Evolutionary conservation across 2,113 vertebrate genomes (phyloP).

Genomic region (Pseudopodoces humilis): DNA sequence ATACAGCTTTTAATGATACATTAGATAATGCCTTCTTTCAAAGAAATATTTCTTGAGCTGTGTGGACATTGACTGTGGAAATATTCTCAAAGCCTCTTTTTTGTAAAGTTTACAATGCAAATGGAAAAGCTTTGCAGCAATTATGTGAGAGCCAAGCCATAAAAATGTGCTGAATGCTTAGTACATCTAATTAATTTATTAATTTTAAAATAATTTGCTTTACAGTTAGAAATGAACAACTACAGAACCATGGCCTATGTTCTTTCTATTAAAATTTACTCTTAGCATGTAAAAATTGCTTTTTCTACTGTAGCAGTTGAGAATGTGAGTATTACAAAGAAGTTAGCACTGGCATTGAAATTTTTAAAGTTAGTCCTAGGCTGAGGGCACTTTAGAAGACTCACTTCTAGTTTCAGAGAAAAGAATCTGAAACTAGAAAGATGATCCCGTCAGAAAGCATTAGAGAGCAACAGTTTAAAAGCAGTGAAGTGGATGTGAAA

Average conservation of each 20-base stretch:
- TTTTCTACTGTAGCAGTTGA: background rate
- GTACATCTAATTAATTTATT: conserved; percentile 25
- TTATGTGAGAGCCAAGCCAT: background rate
- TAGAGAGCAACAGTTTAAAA: background rate
- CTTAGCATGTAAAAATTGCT: background rate
- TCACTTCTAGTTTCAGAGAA: too few species aligned
- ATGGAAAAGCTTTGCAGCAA: background rate
- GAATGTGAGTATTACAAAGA: background rate
- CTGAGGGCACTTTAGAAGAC: background rate
- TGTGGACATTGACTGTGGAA: background rate
- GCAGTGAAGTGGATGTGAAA: background rate
- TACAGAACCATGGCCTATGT: background rate
- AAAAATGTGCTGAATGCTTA: conserved; percentile 1
- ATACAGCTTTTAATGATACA: background rate
- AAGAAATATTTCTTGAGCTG: background rate
- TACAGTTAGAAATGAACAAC: background rate
- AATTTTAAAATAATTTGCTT: conserved; percentile 1
- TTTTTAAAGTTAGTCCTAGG: background rate
- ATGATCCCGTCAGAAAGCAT: background rate
- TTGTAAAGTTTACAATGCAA: background rate
- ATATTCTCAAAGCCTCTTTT: background rate
- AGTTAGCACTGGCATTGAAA: background rate
- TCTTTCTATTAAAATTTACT: conserved; percentile 9
- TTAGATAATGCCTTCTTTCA: background rate
- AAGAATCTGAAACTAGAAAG: background rate